Conservation (phyloP, 2,113 vertebrate genomes). For the Formicarius rufipectus region DNA sequence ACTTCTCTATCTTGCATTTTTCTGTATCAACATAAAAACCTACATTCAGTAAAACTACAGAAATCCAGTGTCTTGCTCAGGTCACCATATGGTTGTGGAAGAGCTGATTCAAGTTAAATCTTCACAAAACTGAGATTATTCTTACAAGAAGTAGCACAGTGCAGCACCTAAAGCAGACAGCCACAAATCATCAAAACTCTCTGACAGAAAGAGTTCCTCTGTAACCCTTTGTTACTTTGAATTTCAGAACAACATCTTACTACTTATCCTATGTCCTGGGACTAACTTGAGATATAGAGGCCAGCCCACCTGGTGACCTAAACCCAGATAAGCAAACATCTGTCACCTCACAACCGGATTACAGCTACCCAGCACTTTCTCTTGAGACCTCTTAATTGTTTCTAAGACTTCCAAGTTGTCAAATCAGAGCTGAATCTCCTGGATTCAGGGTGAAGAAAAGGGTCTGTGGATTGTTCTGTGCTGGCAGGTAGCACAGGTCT, state of each 20-base stretch:
- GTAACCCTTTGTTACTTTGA: not conserved
- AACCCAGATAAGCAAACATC: not conserved
- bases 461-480: not conserved
- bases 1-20: not conserved
- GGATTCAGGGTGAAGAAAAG: not conserved
- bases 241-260: not conserved
- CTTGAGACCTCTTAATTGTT: not conserved
- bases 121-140: not conserved
- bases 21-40: not conserved
- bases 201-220: not conserved
- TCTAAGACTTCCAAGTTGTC: not conserved
- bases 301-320: not conserved
- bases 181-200: not conserved
- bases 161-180: not conserved
- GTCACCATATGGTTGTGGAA: constrained; percentile 16
- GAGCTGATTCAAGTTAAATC: constrained; percentile 32
- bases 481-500: not conserved
- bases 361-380: not conserved
- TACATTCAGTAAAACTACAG: not conserved
- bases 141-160: not conserved
- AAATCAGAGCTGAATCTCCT: not conserved
- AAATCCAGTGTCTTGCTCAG: not conserved
- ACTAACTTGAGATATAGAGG: not conserved
- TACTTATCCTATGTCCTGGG: not conserved
- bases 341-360: not conserved